Base-by-base conservation (phyloP, 2,113 vertebrate genomes). In the Trichomycterus rosablanca region DNA sequence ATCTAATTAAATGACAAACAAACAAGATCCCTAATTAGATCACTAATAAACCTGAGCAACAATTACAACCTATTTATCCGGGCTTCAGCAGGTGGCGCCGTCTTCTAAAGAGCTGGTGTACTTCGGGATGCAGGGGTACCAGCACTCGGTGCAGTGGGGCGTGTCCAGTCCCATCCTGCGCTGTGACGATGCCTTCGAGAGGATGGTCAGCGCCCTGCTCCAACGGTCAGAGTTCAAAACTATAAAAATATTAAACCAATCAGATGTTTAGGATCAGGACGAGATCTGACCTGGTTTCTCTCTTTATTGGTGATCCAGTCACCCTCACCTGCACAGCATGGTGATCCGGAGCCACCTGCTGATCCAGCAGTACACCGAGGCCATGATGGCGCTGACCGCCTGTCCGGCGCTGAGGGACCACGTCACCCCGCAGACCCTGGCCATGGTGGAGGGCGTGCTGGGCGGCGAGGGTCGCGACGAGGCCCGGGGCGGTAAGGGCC, bases 311-410 rank as follows among this genome's bases (percentile, higher is more conserved):
- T 15, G 44, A 4, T 30, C 3, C 75, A 99, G 96, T 84, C 95
- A 97, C 70, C 92, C 94, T 0, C 85, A 93, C 65, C 86, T 99
- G 28, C 96, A 99, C 82, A 99, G 95, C 83, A 98, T 97, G 95
- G 95, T 97, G 66, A 87, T 97, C 60, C 93, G 95, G 76, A 97
- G 94, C 86, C 97, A 97, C 81, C 93, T 99, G 49, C 90, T 99
- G 75, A 95, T 99, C 63, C 96, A 97, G 88, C 96, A 99, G 83
- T 99, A 99, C 77, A 92, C 91, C 0, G 94, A 98, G 73, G 95
- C 96, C 23, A 87, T 99, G 84, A 95, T 97, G 94, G 94, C 94
- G 12, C 85, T 98, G 70, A 95, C 95, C 1, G 90, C 91, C 5
- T 85, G 91, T 70, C 88, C 92, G 0, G 89, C 93, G 0, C 89